Evolutionary conservation across 2,888 invertebrate genomes (phyloP).

Genomic region (Meganola albula): DNA sequence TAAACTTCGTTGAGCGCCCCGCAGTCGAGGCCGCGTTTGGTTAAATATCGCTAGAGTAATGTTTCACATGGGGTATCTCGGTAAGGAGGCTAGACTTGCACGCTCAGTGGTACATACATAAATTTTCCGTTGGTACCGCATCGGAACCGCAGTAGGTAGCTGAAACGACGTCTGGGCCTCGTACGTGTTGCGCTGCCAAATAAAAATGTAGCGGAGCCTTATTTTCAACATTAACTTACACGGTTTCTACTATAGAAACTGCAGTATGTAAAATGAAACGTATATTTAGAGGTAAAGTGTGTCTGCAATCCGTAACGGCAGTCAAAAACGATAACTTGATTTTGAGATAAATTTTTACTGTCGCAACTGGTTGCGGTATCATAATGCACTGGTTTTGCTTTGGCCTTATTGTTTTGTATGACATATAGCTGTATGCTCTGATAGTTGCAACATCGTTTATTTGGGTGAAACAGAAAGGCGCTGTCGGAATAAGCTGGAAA

Average conservation of each 20-base stretch:
- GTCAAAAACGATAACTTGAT: too few relatives aligned
- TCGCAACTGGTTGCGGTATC: too few relatives aligned
- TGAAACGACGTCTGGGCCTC: conserved; percentile 49
- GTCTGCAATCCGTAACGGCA: too few relatives aligned
- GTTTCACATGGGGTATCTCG: conserved; percentile 43
- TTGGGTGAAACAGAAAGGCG: too few relatives aligned
- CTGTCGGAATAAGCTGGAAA: too few relatives aligned
- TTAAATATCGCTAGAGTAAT: conserved; percentile 41
- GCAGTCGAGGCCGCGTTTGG: conserved; percentile 49
- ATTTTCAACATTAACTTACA: conserved; percentile 31
- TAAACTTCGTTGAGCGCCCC: conserved; percentile 25
- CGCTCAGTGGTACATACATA: conserved; percentile 71
- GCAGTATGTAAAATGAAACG: too few relatives aligned
- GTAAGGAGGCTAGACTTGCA: conserved; percentile 57
- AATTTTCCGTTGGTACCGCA: conserved; percentile 70
- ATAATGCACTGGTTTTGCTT: conserved; percentile 14
- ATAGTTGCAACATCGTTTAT: conserved; percentile 10
- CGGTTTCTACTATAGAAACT: too few relatives aligned
- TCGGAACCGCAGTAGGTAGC: conserved; percentile 70
- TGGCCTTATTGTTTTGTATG: conserved; percentile 17
- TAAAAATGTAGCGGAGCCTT: conserved; percentile 50
- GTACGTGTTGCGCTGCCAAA: conserved; percentile 63
- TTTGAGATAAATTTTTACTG: too few relatives aligned
- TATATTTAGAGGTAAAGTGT: too few relatives aligned
- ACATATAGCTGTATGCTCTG: conserved; percentile 12